Evolutionary conservation across 2,888 invertebrate species (phyloP).

Genomic region (Apodemia mormo): DNA sequence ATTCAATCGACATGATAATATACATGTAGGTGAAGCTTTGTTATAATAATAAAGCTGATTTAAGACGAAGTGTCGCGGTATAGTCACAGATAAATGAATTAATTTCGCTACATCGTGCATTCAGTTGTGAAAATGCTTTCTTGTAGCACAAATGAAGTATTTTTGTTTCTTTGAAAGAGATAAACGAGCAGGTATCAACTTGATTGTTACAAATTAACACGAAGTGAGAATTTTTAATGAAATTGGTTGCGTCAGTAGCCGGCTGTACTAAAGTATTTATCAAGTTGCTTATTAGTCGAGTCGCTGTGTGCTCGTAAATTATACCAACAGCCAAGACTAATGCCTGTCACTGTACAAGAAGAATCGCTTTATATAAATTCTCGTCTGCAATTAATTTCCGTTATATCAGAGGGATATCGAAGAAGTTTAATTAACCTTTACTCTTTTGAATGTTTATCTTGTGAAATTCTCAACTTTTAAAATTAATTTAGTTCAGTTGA

Average conservation of each 20-base stretch:
- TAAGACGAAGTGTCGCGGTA: too few species aligned
- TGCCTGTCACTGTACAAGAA: slow-evolving; percentile 65
- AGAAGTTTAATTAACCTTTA: slow-evolving; percentile 58
- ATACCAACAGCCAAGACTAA: slow-evolving; percentile 44
- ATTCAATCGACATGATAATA: too few species aligned
- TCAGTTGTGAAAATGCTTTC: not conserved
- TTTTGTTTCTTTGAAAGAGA: slow-evolving; percentile 9
- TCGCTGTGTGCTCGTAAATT: slow-evolving; percentile 37
- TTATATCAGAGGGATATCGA: slow-evolving; percentile 63
- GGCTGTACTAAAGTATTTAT: slow-evolving; percentile 23
- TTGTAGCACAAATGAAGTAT: not conserved
- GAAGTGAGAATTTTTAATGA: slow-evolving; percentile 26
- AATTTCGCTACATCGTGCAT: too few species aligned
- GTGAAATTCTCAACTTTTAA: slow-evolving; percentile 15
- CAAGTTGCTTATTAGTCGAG: slow-evolving; percentile 28
- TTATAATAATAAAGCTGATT: too few species aligned
- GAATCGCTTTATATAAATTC: slow-evolving; percentile 74
- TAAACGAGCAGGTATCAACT: slow-evolving; percentile 18
- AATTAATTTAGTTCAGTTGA: slow-evolving; percentile 16
- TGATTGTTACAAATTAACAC: slow-evolving; percentile 12
- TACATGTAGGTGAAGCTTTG: too few species aligned
- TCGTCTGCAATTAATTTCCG: slow-evolving; percentile 68
- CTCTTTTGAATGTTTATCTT: slow-evolving; percentile 12
- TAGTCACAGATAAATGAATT: too few species aligned
- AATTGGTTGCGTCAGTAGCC: slow-evolving; percentile 21